Conservation (phyloP, 2,113 vertebrate genomes). For the Triplophysa tibetana region DNA sequence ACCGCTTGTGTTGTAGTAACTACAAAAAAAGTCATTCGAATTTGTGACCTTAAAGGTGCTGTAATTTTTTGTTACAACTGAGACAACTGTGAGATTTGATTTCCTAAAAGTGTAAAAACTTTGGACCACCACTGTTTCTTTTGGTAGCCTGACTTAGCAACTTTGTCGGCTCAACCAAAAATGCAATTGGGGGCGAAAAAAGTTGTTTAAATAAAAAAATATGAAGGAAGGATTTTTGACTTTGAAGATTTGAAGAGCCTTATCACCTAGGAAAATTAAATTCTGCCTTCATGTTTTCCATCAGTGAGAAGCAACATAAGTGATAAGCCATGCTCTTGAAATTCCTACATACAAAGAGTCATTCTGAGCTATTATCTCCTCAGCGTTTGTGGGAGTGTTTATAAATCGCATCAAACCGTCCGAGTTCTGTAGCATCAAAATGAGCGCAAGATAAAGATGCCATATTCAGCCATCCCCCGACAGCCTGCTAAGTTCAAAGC, state of each 20-base stretch:
- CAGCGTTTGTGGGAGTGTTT: conserved; percentile 13
- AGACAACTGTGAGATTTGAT: too few species aligned
- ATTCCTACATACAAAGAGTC: background rate
- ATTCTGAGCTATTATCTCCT: background rate
- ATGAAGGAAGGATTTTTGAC: background rate
- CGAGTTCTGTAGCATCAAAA: background rate
- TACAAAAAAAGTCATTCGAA: too few species aligned
- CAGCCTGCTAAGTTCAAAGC: conserved; percentile 32
- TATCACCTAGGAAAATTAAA: background rate
- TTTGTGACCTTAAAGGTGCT: conserved; percentile 16
- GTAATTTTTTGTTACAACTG: too few species aligned
- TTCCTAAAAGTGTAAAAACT: too few species aligned
- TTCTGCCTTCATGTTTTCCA: background rate
- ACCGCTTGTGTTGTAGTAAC: too few species aligned
- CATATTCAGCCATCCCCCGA: background rate
- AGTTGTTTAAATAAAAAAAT: too few species aligned
- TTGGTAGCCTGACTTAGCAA: too few species aligned
- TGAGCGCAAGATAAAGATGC: conserved; percentile 18
- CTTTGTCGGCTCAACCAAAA: too few species aligned
- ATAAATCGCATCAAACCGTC: conserved; percentile 9
- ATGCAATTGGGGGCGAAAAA: too few species aligned
- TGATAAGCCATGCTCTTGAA: conserved; percentile 2
- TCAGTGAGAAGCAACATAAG: background rate
- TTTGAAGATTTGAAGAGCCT: background rate
- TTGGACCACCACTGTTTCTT: too few species aligned